A percentile compares a stretch with the other conserved stretches of the same genome.
Evolutionary conservation across 2,888 invertebrate genomes (phyloP).

Genomic region (Troides aeacus): DNA sequence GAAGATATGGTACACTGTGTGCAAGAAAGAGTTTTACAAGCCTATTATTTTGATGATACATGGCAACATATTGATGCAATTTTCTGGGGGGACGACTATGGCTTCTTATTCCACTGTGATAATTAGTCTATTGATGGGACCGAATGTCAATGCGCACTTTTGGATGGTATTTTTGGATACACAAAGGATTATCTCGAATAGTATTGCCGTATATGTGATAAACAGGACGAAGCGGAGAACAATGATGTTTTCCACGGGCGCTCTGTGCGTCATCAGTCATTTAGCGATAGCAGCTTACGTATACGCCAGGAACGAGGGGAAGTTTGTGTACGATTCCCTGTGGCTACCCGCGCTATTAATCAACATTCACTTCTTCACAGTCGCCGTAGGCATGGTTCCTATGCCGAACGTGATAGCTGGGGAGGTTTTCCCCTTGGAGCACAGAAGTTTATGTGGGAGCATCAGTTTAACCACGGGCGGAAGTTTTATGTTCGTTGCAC

Average conservation of each 20-base stretch:
- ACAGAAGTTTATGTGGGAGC: constrained; percentile 81
- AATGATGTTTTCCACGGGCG: constrained; percentile 79
- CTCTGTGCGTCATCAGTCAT: constrained; percentile 78
- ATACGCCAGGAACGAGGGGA: constrained; percentile 46
- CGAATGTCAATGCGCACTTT: constrained; percentile 79
- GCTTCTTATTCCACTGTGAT: constrained; percentile 83
- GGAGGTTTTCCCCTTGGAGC: constrained; percentile 82
- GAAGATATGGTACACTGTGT: constrained; percentile 39
- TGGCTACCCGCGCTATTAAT: constrained; percentile 73
- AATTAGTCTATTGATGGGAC: constrained; percentile 77
- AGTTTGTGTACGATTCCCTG: constrained; percentile 49
- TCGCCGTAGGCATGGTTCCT: constrained; percentile 81
- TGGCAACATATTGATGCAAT: constrained; percentile 81
- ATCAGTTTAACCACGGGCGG: constrained; percentile 80
- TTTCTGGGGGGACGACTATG: constrained; percentile 84
- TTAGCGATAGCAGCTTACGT: constrained; percentile 70
- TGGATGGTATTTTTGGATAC: constrained; percentile 83
- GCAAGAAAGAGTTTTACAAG: constrained; percentile 74
- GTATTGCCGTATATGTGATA: constrained; percentile 79
- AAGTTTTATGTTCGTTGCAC: constrained; percentile 79
- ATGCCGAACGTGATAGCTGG: constrained; percentile 85
- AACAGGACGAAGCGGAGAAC: constrained; percentile 80
- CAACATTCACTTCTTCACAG: constrained; percentile 76
- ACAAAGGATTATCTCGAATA: constrained; percentile 79
- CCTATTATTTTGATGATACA: constrained; percentile 80